These are phyloP conservation scores for Etheostoma perlongum DNA, from an alignment of 2,797 vertebrate species.

Conservation along the genomic window DNA sequence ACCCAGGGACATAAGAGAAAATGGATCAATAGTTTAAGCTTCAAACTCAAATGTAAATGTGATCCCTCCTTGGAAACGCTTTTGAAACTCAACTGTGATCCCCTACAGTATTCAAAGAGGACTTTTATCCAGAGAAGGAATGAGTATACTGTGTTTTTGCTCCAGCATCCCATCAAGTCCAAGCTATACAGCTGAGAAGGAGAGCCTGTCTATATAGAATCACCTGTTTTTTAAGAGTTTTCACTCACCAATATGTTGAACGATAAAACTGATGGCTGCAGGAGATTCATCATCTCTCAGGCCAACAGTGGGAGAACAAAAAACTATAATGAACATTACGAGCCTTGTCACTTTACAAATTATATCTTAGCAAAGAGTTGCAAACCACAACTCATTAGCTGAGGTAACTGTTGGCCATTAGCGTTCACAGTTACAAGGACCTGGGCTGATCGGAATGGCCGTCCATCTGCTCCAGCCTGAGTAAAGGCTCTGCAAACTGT, in stretches of 20 bases:
- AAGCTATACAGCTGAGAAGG: conserved; percentile 23
- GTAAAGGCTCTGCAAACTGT: conserved; percentile 56
- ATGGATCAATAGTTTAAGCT: conserved; percentile 27
- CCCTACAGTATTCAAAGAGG: not conserved
- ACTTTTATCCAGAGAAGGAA: conserved; percentile 21
- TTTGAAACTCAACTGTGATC: not conserved
- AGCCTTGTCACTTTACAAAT: conserved; percentile 4
- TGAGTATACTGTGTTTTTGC: conserved; percentile 22
- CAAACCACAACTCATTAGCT: conserved; percentile 40
- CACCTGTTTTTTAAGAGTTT: conserved; percentile 15
- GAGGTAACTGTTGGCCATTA: conserved; percentile 43
- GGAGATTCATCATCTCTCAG: conserved; percentile 17
- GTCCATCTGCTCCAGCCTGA: conserved; percentile 71
- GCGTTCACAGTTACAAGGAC: conserved; percentile 61
- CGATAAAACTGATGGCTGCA: not conserved
- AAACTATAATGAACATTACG: not conserved
- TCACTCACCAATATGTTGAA: conserved; percentile 16
- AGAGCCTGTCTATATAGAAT: conserved; percentile 38
- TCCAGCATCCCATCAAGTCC: conserved; percentile 4
- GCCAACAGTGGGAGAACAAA: not conserved
- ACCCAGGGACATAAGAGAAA: conserved; percentile 3
- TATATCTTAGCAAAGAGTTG: conserved; percentile 29
- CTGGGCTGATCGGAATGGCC: conserved; percentile 33
- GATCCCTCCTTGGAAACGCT: not conserved
- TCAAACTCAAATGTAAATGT: conserved; percentile 13